A percentile compares a stretch with the other conserved stretches of the same genome.
Evolutionary conservation across 1,140 invertebrate genomes (phyloP).

Genomic region (Diachasma alloeum): DNA sequence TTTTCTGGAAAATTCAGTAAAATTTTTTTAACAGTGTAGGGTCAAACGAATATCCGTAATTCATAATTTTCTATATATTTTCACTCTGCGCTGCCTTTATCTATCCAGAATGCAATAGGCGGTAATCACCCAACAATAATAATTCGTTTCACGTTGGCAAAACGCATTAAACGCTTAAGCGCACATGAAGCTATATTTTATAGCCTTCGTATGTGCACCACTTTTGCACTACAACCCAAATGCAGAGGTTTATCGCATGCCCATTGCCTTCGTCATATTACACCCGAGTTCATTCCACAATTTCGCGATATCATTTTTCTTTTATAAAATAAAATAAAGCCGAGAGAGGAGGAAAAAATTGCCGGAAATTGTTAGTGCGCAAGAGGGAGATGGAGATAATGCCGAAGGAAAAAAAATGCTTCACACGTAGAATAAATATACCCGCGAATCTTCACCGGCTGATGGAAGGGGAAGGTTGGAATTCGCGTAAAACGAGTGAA

Average conservation of each 20-base stretch:
- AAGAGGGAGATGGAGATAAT: slow-evolving; percentile 2
- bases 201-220: neutral
- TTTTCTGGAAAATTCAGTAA: no score
- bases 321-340: neutral
- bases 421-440: neutral
- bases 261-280: neutral
- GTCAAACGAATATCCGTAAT: no score
- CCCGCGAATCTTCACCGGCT: neutral
- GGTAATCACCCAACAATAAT: neutral
- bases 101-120: neutral
- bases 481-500: neutral
- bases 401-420: neutral
- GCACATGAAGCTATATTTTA: neutral
- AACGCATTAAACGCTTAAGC: neutral
- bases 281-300: neutral
- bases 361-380: neutral
- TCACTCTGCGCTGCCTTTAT: neutral
- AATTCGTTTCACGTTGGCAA: neutral
- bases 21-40: no score
- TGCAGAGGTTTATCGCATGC: neutral
- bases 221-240: neutral
- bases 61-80: neutral
- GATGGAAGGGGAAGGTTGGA: neutral
- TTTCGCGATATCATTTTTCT: neutral
- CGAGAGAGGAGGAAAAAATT: neutral